These are phyloP conservation scores for Probaryconus sp. DNA, from an alignment of 1,140 invertebrate genomes.

Conservation along the genomic window DNA sequence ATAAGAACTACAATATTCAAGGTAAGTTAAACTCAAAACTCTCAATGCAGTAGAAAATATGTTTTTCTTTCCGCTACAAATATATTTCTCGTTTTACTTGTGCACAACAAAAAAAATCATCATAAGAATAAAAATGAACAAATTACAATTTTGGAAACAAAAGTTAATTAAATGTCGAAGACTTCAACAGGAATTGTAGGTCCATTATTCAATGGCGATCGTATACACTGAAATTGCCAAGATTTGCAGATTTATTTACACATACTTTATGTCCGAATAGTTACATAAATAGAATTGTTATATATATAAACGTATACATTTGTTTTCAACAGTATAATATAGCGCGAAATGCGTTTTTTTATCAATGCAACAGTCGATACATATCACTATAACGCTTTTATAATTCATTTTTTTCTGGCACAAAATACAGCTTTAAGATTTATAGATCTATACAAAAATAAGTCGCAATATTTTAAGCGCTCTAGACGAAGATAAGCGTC, in stretches of 20 bases:
- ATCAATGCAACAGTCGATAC: slow-evolving; percentile 30
- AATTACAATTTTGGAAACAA: slow-evolving; percentile 5
- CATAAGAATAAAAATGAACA: slow-evolving; percentile 4
- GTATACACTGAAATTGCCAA: slow-evolving; percentile 62
- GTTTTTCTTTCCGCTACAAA: not conserved
- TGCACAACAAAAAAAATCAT: slow-evolving; percentile 17
- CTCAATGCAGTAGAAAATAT: slow-evolving; percentile 24
- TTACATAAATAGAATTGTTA: slow-evolving; percentile 43
- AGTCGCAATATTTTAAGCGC: slow-evolving; percentile 65
- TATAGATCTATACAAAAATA: slow-evolving; percentile 74
- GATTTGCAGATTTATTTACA: slow-evolving; percentile 56
- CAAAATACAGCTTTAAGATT: slow-evolving; percentile 64
- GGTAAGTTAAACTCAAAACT: slow-evolving; percentile 23
- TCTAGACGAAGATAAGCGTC: slow-evolving; percentile 43
- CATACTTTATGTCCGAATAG: slow-evolving; percentile 32
- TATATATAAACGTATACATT: slow-evolving; percentile 45
- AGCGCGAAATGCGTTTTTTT: slow-evolving; percentile 41
- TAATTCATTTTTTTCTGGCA: slow-evolving; percentile 41
- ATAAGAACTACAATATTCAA: slow-evolving; percentile 46
- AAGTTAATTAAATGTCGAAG: not conserved
- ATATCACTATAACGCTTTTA: too few species aligned
- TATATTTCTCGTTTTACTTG: slow-evolving; percentile 10
- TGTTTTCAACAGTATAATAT: slow-evolving; percentile 55
- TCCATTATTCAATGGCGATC: slow-evolving; percentile 56
- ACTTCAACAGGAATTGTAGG: slow-evolving; percentile 12